Conservation (phyloP, 37 sponge, comb jelly and placozoan species). For the Aphrocallistes beatrix region DNA sequence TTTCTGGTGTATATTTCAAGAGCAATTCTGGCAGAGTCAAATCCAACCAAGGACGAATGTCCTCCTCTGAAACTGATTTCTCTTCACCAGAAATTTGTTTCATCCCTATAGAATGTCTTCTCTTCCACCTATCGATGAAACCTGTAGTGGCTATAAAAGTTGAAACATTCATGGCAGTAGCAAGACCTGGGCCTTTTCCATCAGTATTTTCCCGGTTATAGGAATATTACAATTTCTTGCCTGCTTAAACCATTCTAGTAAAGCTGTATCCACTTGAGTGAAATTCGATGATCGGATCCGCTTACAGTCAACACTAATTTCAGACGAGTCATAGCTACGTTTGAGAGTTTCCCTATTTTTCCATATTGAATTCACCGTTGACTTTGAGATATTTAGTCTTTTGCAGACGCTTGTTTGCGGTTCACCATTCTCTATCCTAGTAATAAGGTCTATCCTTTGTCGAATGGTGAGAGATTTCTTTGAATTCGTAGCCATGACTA, state of each 20-base stretch:
- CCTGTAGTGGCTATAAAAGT: background rate
- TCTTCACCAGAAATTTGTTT: constrained; percentile 7
- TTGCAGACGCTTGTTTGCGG: background rate
- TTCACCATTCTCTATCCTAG: constrained; percentile 8
- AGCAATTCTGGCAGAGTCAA: background rate
- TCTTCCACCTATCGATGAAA: too few species aligned
- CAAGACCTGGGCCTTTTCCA: background rate
- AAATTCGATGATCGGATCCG: too few species aligned
- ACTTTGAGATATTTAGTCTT: background rate
- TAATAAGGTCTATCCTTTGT: background rate
- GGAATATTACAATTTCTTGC: background rate
- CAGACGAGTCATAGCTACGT: too few species aligned
- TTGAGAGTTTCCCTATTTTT: too few species aligned
- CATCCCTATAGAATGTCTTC: constrained; percentile 8
- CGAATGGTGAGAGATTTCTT: background rate
- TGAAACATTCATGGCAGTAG: background rate
- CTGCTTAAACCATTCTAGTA: background rate
- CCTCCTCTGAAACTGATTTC: constrained; percentile 15
- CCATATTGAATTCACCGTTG: too few species aligned
- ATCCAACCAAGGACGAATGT: constrained; percentile 10
- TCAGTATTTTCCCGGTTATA: background rate
- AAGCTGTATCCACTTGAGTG: background rate
- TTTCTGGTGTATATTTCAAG: background rate
- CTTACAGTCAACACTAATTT: too few species aligned
- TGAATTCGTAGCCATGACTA: background rate